Conservation (phyloP, 2,797 vertebrate genomes). For the Lithobates sylvaticus region DNA sequence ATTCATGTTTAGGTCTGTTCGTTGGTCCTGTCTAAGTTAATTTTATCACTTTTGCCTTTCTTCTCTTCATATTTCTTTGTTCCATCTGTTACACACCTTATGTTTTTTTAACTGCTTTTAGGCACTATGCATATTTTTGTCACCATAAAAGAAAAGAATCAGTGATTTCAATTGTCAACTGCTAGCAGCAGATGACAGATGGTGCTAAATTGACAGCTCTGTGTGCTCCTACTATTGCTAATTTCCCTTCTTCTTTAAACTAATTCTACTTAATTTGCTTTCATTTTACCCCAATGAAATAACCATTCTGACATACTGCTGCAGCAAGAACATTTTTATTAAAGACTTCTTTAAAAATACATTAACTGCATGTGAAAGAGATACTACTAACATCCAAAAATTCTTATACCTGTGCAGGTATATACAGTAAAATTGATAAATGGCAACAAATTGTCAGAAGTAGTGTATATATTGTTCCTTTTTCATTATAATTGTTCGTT, state of each 20-base stretch:
- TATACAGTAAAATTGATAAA: not conserved
- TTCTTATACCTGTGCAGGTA: not conserved
- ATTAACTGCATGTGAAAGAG: not conserved
- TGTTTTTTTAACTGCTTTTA: not conserved
- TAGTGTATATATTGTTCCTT: too few relatives aligned
- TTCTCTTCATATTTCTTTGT: not conserved
- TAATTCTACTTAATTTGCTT: not conserved
- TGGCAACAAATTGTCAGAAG: not conserved
- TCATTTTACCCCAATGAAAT: not conserved
- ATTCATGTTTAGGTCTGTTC: not conserved
- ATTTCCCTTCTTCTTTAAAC: not conserved
- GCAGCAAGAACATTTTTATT: not conserved
- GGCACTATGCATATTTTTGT: not conserved
- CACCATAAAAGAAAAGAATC: not conserved
- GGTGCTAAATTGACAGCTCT: not conserved
- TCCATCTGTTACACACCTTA: not conserved
- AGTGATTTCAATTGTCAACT: not conserved
- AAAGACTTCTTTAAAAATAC: not conserved
- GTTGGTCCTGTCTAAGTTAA: not conserved
- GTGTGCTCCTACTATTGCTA: not conserved
- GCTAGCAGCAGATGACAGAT: not conserved
- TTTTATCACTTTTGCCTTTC: not conserved
- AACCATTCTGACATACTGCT: not conserved
- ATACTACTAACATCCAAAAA: not conserved
- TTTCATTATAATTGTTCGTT: too few relatives aligned